These are phyloP conservation scores for Tragelaphus imberbis DNA, from an alignment of 2,113 vertebrate species.

Conservation along the genomic window DNA sequence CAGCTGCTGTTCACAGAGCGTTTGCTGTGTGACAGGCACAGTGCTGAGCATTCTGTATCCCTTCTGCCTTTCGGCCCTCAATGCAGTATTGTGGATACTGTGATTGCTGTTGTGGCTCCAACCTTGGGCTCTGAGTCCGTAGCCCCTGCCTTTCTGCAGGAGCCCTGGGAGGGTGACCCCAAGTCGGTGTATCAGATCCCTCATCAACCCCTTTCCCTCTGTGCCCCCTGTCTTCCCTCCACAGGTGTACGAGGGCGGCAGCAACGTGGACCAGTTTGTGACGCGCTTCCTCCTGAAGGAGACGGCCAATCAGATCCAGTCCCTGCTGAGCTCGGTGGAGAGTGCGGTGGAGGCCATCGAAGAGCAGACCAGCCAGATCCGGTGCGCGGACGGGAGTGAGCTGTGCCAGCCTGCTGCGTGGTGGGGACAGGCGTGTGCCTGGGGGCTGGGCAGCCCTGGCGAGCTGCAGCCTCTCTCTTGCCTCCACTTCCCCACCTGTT, in stretches of 20 bases:
- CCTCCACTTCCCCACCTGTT: not conserved
- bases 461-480: not conserved
- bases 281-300: conserved; percentile 97
- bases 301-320: conserved; percentile 96
- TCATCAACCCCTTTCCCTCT: not conserved
- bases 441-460: not conserved
- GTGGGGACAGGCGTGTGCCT: rapidly evolving
- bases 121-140: not conserved
- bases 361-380: conserved; percentile 90
- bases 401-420: rapidly evolving
- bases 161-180: not conserved
- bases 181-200: not conserved
- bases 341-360: conserved; percentile 97
- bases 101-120: rapidly evolving
- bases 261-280: conserved; percentile 95
- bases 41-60: rapidly evolving
- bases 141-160: not conserved
- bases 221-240: rapidly evolving
- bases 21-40: not conserved
- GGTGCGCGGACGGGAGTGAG: conserved; percentile 75
- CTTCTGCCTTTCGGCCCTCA: not conserved
- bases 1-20: rapidly evolving
- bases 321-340: conserved; percentile 94
- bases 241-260: conserved; percentile 95
- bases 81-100: rapidly evolving